These are phyloP conservation scores for Parauchenoglanis punctatus DNA, from an alignment of 2,797 vertebrate genomes.

Conservation along the genomic window DNA sequence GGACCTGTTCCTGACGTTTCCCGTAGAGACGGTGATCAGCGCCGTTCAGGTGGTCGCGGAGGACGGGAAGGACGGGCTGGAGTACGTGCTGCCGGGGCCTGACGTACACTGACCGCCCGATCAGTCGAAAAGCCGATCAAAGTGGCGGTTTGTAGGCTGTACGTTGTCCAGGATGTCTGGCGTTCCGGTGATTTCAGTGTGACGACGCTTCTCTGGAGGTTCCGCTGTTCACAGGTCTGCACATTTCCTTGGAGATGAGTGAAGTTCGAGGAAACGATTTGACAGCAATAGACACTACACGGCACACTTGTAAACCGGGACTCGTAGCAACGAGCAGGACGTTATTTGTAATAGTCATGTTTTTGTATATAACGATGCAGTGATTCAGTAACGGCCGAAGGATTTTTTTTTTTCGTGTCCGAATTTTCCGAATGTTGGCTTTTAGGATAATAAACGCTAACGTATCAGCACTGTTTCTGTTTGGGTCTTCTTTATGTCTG, in stretches of 20 bases:
- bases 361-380: conserved; percentile 4
- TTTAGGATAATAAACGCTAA: conserved; percentile 14
- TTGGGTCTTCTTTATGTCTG: neutral
- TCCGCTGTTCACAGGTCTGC: neutral
- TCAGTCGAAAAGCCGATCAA: neutral
- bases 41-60: conserved; percentile 68
- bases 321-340: neutral
- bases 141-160: neutral
- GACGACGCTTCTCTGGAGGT: too few relatives aligned
- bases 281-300: neutral
- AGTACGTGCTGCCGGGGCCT: conserved; percentile 63
- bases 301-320: neutral
- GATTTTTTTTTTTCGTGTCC: neutral
- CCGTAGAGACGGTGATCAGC: conserved; percentile 79
- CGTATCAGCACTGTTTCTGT: neutral
- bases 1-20: conserved; percentile 81
- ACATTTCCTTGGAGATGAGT: neutral
- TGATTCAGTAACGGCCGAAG: neutral
- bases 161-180: neutral
- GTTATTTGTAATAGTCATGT: neutral
- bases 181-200: too few relatives aligned
- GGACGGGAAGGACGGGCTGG: conserved; percentile 68
- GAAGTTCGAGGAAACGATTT: neutral
- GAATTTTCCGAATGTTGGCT: neutral
- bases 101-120: conserved; percentile 63